A percentile compares a stretch with the other conserved stretches of the same genome.
Conservation (phyloP, 2,797 vertebrate species). For the Sciurus carolinensis region DNA sequence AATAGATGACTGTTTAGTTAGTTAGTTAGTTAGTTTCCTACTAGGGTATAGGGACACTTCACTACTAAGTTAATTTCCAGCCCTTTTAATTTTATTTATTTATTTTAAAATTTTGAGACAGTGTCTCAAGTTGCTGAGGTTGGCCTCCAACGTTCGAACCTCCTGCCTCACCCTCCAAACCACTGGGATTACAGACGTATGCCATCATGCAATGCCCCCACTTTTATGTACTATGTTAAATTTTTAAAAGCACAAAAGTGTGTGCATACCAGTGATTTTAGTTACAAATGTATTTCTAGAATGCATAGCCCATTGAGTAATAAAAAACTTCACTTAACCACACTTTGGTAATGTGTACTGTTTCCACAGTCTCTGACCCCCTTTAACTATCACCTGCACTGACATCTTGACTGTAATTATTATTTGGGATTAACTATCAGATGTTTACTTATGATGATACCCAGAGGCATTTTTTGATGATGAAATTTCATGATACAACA, state of each 20-base stretch:
- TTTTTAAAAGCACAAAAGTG: no score
- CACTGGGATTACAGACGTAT: no score
- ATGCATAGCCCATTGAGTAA: not conserved
- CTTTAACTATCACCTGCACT: no score
- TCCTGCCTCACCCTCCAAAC: no score
- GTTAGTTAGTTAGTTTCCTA: not conserved
- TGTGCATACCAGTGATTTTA: not conserved
- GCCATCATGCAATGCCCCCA: no score
- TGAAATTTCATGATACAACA: not conserved
- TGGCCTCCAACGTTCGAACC: no score
- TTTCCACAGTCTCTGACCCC: not conserved
- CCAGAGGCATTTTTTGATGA: not conserved
- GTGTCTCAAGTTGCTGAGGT: no score
- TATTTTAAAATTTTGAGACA: no score
- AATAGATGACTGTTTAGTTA: not conserved
- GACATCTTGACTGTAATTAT: not conserved
- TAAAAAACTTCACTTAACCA: not conserved
- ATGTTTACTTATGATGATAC: constrained; percentile 10
- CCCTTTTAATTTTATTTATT: no score
- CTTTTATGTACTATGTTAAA: no score
- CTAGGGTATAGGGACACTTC: not conserved
- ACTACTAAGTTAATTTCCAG: no score
- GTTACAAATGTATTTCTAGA: not conserved
- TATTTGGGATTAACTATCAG: not conserved
- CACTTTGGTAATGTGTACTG: not conserved